Conservation (phyloP, 2,888 invertebrate species). For the Amblyjoppa proteus region DNA sequence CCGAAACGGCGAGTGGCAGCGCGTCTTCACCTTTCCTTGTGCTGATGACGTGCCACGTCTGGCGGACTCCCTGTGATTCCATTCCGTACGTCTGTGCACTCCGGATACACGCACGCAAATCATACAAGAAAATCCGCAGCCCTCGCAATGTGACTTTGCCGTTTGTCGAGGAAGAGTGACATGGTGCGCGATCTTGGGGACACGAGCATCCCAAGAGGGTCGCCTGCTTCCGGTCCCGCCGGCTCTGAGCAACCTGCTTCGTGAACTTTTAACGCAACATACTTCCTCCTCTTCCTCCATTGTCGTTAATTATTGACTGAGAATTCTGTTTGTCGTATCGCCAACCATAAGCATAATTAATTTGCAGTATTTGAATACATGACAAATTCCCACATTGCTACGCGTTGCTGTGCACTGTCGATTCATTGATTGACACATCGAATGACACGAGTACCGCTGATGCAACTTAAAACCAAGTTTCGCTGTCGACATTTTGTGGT, state of each 20-base stretch:
- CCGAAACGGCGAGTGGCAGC: slow-evolving; percentile 65
- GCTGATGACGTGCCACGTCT: slow-evolving; percentile 36
- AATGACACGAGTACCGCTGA: background rate
- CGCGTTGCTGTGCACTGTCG: background rate
- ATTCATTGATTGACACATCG: background rate
- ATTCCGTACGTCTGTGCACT: slow-evolving; percentile 36
- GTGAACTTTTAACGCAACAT: background rate
- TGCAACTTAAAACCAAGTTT: background rate
- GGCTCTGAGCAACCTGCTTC: background rate
- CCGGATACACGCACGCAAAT: slow-evolving; percentile 44
- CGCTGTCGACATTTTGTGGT: background rate
- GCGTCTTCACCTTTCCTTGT: slow-evolving; percentile 48
- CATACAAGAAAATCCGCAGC: slow-evolving; percentile 18
- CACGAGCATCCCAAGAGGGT: slow-evolving; percentile 1
- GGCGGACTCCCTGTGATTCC: slow-evolving; percentile 40
- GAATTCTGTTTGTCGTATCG: background rate
- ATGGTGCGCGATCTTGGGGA: slow-evolving; percentile 1
- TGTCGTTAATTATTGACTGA: background rate
- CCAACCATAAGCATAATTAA: too few species aligned
- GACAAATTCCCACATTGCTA: background rate
- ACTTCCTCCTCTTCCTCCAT: background rate
- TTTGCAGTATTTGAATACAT: too few species aligned
- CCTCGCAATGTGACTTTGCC: slow-evolving; percentile 46
- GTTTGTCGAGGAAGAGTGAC: slow-evolving; percentile 27
- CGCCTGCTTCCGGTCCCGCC: slow-evolving; percentile 33